Base-by-base conservation (phyloP, 2,888 invertebrate genomes). In the Volucella bombylans region DNA sequence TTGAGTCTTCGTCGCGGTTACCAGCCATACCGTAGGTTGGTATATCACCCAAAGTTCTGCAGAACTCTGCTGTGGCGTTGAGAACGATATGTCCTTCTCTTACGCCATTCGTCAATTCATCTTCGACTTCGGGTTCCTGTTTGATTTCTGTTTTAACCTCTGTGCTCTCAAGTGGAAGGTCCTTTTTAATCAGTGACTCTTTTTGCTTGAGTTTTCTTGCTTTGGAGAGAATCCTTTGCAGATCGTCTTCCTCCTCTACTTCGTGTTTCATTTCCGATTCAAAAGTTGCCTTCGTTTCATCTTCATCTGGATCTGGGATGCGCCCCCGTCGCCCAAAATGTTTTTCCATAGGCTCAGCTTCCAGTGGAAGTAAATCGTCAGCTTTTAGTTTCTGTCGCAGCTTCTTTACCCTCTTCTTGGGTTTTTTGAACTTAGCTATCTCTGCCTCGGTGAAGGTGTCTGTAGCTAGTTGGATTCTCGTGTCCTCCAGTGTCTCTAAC, bases 1-100 rank as follows among this genome's bases (percentile, higher is more conserved):
- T 93, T 71, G 95, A 94, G 87, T 96, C 96, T 89, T 96, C 96
- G 89, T 97, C 97, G 43, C 97, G 93, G 92, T 98, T 97, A 43
- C 97, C 97, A 18, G 97, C 95, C 91, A 95, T 95, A 14, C 97
- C 98, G 90, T 98, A 98, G 0, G 98, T 98, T 74, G 98, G 98
- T 89, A 98, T 98, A 90, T 98, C 98, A 1, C 98, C 98, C 8
- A 99, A 93, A 57, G 98, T 97, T 88, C 98, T 95, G 90, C 99
- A 99, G 93, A 99, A 99, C 93, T 99, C 99, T 0, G 98, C 98
- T 0, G 98, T 98, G 1, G 97, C 95, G 93, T 99, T 98, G 72
- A 99, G 92, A 76, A 96, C 94, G 89, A 98, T 98, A 87, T 94
- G 93, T 3, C 92, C 93, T 65, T 93, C 89, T 43, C 81, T 72